These are phyloP conservation scores for Phataginus tetradactyla DNA, from an alignment of 2,797 vertebrate species.

Conservation along the genomic window DNA sequence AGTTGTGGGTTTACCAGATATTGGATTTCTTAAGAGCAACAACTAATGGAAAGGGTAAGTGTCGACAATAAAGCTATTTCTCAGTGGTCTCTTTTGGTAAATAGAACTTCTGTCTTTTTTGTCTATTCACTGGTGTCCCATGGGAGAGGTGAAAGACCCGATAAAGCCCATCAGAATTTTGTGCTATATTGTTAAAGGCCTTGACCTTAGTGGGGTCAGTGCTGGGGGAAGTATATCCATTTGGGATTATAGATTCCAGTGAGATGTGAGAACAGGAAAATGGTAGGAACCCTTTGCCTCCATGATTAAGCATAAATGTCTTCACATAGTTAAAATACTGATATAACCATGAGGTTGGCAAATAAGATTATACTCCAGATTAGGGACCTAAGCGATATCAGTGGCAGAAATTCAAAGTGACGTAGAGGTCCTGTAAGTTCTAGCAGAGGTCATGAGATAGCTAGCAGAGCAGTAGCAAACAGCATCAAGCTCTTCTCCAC, in stretches of 20 bases:
- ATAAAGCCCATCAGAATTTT: neutral
- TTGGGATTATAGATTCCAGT: neutral
- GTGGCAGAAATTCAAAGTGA: neutral
- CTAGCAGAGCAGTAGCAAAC: neutral
- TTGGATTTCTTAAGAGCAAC: constrained; percentile 35
- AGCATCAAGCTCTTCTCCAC: neutral
- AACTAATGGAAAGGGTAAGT: neutral
- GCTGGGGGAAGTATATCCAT: too few species aligned
- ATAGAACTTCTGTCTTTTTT: neutral
- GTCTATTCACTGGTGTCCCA: neutral
- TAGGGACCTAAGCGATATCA: neutral
- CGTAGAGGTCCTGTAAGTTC: neutral
- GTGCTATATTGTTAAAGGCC: neutral
- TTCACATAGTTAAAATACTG: neutral
- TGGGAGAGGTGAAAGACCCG: neutral
- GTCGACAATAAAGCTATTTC: neutral
- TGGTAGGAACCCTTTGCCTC: neutral
- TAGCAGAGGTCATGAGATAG: neutral
- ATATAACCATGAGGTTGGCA: neutral
- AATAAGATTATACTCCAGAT: neutral
- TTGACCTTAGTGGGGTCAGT: neutral
- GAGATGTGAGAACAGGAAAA: neutral
- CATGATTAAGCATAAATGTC: neutral
- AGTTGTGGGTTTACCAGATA: neutral
- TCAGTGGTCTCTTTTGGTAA: neutral